phyloP scores from a whole-genome alignment of 2,797 vertebrate genomes.

The Lepilemur ruficaudatus region DNA sequence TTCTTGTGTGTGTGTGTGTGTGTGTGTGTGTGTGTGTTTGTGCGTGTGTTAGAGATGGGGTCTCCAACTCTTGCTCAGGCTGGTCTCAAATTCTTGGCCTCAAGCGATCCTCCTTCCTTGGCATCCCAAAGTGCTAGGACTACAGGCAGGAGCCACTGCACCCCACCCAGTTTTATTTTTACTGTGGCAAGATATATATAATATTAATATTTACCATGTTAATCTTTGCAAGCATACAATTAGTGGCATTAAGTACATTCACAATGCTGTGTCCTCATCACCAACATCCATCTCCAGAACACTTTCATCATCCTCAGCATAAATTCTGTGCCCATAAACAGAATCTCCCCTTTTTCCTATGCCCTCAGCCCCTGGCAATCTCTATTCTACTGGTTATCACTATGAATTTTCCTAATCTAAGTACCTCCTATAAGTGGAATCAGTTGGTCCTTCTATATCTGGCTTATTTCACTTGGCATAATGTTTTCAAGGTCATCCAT shows the following conservation, averaged over 20 bases:
- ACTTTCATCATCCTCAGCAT: background rate
- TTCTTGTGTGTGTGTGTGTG: too few species aligned
- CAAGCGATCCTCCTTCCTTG: background rate
- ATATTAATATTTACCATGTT: background rate
- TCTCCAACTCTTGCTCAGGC: background rate
- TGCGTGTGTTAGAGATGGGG: background rate
- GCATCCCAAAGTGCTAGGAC: background rate
- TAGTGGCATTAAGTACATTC: background rate
- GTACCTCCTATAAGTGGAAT: background rate
- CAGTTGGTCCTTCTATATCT: background rate
- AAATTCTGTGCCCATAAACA: background rate
- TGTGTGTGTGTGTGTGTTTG: too few species aligned
- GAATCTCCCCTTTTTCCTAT: too few species aligned
- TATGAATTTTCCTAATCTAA: background rate
- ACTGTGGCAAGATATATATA: background rate
- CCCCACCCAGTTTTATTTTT: background rate
- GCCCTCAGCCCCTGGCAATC: background rate
- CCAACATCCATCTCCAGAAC: background rate
- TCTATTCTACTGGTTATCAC: background rate
- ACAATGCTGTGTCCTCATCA: background rate
- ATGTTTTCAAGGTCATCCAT: background rate
- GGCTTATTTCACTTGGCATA: background rate
- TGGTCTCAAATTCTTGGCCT: background rate
- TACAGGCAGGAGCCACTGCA: background rate
- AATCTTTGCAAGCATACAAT: background rate